phyloP scores from a whole-genome alignment of 2,888 invertebrate genomes.

The Neoitamus cyanurus region DNA sequence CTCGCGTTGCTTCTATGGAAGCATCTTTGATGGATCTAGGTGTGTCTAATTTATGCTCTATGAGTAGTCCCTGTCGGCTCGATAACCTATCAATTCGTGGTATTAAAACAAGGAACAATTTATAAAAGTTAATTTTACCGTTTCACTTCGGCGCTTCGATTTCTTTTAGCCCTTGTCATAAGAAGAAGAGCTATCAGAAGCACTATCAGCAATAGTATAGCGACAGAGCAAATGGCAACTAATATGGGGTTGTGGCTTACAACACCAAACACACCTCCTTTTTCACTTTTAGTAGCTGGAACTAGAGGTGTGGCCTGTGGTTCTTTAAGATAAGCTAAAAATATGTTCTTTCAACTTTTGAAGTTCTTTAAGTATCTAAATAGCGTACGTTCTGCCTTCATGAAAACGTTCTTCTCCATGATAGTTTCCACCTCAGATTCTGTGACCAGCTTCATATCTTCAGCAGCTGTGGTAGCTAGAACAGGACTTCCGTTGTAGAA shows the following conservation, averaged over 20 bases:
- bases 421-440: constrained; percentile 80
- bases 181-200: constrained; percentile 61
- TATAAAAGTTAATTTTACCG: not conserved
- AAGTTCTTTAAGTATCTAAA: not conserved
- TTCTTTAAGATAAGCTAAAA: constrained; percentile 63
- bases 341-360: not conserved
- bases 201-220: constrained; percentile 61
- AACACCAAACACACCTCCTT: constrained; percentile 60
- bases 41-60: constrained; percentile 18
- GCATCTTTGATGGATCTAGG: constrained; percentile 56
- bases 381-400: constrained; percentile 86
- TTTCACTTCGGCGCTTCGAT: constrained; percentile 25
- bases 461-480: constrained; percentile 81
- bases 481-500: constrained; percentile 83
- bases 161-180: constrained; percentile 60
- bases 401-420: constrained; percentile 79
- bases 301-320: constrained; percentile 66
- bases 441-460: constrained; percentile 84
- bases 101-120: not conserved
- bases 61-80: constrained; percentile 47
- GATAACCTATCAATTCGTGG: constrained; percentile 44
- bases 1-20: constrained; percentile 49
- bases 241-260: constrained; percentile 63
- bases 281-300: constrained; percentile 61
- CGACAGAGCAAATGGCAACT: constrained; percentile 61